A percentile compares a stretch with the other conserved stretches of the same genome.
phyloP scores from a whole-genome alignment of 30 jellyfish, hydroid and myxozoan genomes.

The Chironex yamaguchii region DNA sequence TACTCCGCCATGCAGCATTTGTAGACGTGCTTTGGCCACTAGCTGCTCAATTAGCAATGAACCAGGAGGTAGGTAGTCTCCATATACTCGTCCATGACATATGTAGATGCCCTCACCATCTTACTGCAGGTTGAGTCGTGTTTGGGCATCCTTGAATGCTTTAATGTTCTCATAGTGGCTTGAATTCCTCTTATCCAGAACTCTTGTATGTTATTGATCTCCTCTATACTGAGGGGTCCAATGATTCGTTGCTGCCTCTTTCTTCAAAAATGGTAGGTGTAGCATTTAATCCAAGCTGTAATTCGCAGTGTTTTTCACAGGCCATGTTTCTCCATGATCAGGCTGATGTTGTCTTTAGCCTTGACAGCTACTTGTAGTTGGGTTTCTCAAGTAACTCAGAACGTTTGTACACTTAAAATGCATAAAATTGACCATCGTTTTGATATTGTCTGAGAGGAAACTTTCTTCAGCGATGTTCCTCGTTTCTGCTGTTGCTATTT shows the following conservation, averaged over 20 bases:
- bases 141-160: slow-evolving; percentile 13
- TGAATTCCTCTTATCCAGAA: slow-evolving; percentile 11
- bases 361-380: slow-evolving; percentile 9
- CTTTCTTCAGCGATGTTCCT: too few relatives aligned
- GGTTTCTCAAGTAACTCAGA: too few relatives aligned
- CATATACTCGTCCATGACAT: slow-evolving; percentile 56
- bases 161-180: background rate
- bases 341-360: background rate
- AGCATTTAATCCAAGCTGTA: slow-evolving; percentile 55
- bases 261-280: slow-evolving; percentile 25
- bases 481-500: too few relatives aligned
- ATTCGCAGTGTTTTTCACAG: slow-evolving; percentile 38
- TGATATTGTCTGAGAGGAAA: too few relatives aligned
- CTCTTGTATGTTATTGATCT: background rate
- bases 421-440: too few relatives aligned
- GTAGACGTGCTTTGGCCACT: slow-evolving; percentile 5
- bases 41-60: slow-evolving; percentile 18
- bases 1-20: slow-evolving; percentile 66
- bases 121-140: slow-evolving; percentile 10
- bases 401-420: too few relatives aligned
- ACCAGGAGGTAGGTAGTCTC: slow-evolving; percentile 52
- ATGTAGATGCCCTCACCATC: slow-evolving; percentile 18
- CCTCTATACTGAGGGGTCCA: slow-evolving; percentile 70
- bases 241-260: background rate
- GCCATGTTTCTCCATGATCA: background rate